Base-by-base conservation (phyloP, 2,797 vertebrate genomes). In the Danio kyathit region DNA sequence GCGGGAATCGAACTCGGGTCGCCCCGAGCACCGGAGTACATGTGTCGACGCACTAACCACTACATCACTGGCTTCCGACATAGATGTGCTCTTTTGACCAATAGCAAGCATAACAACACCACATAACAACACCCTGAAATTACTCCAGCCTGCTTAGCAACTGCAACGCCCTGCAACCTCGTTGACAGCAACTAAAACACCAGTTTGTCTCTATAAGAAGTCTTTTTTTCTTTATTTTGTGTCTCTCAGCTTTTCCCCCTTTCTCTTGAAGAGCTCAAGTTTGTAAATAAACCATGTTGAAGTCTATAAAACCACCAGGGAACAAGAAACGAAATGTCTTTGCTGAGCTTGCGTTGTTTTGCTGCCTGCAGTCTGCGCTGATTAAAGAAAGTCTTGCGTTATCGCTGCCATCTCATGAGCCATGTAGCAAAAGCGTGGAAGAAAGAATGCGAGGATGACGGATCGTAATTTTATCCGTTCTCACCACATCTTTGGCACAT, bases 401-500 rank as follows among this genome's bases (percentile, higher is more conserved):
- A 64, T 64, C 7, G 38, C 49, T 7, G 12, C 48, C 65, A 66
- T 67, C 78, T 61, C 14, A 21, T 46, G 64, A 64, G 51, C 0
- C 5, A 38, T n/a, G n/a, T 21, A 65, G n/a, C 46, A 19, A 43
- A 41, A 61, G 38, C 12, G 2, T 52, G 4, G 5, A 12, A 43
- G 65, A 40, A 75, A 52, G 40, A 77, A 51, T 16, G 29, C 11
- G 12, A 44, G 59, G 43, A 21, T 8, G 6, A 52, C n/a, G 0
- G 38, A 44, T 78, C 14, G 29, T 81, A 80, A 76, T 84, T 83
- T 65, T 64, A 29, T 80, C 61, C 48, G 17, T 12, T 14, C 48
- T 77, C 77, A 76, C 17, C 74, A 46, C 17, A 76, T 81, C 78
- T 79, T 78, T 63, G 77, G 83, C 85, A 75, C 88, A 88, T 86